Percentiles rank a stretch among this genome's conserved stretches.
Conservation (phyloP, 2,888 invertebrate species). For the Neelides folsomi region DNA sequence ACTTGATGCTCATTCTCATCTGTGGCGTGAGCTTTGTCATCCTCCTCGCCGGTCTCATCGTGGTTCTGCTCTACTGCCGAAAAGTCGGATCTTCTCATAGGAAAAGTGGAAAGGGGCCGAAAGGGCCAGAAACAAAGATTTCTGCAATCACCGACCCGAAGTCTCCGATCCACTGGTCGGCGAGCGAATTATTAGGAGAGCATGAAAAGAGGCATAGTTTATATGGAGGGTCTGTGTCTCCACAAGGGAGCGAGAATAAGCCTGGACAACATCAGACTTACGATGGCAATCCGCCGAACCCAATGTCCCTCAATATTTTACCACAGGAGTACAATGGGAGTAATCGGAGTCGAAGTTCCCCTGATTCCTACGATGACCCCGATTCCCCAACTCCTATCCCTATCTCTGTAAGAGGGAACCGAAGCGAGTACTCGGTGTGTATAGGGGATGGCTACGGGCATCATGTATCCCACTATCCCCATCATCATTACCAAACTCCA, state of each 20-base stretch:
- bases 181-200: conserved; percentile 47
- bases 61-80: conserved; percentile 27
- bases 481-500: conserved; percentile 28
- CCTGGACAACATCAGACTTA: conserved; percentile 12
- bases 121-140: conserved; percentile 27
- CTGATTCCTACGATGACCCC: conserved; percentile 31
- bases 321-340: conserved; percentile 14
- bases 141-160: conserved; percentile 31
- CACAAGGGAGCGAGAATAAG: conserved; percentile 18
- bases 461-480: conserved; percentile 13
- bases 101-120: conserved; percentile 24
- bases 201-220: conserved; percentile 47
- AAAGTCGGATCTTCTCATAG: conserved; percentile 19
- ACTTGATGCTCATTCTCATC: conserved; percentile 26
- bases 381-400: conserved; percentile 31
- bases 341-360: conserved; percentile 24
- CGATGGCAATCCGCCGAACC: conserved; percentile 11
- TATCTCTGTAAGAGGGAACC: conserved; percentile 23
- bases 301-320: conserved; percentile 24
- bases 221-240: conserved; percentile 32
- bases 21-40: conserved; percentile 28
- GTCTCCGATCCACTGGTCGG: conserved; percentile 41
- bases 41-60: conserved; percentile 25
- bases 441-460: conserved; percentile 20
- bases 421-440: conserved; percentile 25